Conservation (phyloP, 2,888 invertebrate species). For the Laothoe populi region DNA sequence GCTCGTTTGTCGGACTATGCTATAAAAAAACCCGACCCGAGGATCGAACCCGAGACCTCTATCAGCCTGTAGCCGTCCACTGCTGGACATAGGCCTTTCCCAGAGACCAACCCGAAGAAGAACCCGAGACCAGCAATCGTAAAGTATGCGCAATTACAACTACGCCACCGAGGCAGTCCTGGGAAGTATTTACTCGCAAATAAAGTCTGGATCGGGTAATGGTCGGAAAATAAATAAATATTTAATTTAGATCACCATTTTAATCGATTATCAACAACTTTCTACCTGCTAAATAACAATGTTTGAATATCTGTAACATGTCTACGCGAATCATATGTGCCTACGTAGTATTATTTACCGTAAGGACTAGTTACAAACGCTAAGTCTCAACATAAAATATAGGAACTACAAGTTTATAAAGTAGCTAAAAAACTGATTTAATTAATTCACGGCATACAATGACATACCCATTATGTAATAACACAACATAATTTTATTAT, state of each 20-base stretch:
- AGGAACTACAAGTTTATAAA: conserved; percentile 12
- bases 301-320: conserved; percentile 13
- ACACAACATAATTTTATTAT: conserved; percentile 1
- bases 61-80: no score
- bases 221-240: conserved; percentile 20
- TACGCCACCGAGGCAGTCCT: no score
- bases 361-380: conserved; percentile 24
- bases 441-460: neutral
- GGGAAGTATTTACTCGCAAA: conserved; percentile 34
- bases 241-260: conserved; percentile 25
- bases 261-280: conserved; percentile 25
- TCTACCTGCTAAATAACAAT: conserved; percentile 28
- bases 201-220: neutral
- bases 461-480: neutral
- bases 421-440: conserved; percentile 1
- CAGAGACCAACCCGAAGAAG: no score
- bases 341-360: conserved; percentile 1
- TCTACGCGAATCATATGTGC: neutral
- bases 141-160: no score
- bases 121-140: no score
- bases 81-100: no score
- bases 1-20: no score
- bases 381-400: conserved; percentile 14
- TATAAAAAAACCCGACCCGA: no score
- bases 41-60: no score